Evolutionary conservation across 2,888 invertebrate species (phyloP).

Genomic region (Unio delphinus): DNA sequence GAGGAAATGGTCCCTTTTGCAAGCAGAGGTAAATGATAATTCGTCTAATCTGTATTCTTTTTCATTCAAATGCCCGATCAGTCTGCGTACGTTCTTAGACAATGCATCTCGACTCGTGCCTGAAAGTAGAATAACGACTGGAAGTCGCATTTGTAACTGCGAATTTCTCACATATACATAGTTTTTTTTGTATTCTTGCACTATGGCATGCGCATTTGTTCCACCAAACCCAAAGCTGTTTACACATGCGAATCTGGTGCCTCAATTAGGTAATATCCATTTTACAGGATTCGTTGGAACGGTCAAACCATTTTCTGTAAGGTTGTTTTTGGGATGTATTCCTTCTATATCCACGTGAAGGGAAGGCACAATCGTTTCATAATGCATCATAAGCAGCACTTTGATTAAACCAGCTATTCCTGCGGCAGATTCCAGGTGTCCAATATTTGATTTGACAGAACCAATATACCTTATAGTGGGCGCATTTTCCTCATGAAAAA

Average conservation of each 20-base stretch:
- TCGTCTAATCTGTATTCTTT: too few relatives aligned
- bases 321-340: conserved; percentile 19
- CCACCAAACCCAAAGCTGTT: conserved; percentile 43
- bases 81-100: too few relatives aligned
- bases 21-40: too few relatives aligned
- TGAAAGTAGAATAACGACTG: too few relatives aligned
- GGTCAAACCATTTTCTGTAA: conserved; percentile 7
- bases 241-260: conserved; percentile 14
- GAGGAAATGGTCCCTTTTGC: too few relatives aligned
- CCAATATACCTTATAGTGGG: conserved; percentile 24
- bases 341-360: conserved; percentile 25
- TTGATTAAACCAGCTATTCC: conserved; percentile 55
- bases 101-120: too few relatives aligned
- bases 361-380: conserved; percentile 43
- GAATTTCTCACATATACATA: too few relatives aligned
- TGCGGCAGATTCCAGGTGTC: conserved; percentile 54
- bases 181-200: neutral
- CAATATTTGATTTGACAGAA: conserved; percentile 59
- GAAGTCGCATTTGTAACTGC: too few relatives aligned
- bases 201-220: conserved; percentile 34
- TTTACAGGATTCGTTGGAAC: conserved; percentile 6
- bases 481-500: conserved; percentile 3
- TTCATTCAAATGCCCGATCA: too few relatives aligned
- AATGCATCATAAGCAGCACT: conserved; percentile 51
- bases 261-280: conserved; percentile 9